Percentiles rank a stretch among this genome's conserved stretches.
Evolutionary conservation across 2,113 vertebrate genomes (phyloP).

Genomic region (Mormyrus lacerda): DNA sequence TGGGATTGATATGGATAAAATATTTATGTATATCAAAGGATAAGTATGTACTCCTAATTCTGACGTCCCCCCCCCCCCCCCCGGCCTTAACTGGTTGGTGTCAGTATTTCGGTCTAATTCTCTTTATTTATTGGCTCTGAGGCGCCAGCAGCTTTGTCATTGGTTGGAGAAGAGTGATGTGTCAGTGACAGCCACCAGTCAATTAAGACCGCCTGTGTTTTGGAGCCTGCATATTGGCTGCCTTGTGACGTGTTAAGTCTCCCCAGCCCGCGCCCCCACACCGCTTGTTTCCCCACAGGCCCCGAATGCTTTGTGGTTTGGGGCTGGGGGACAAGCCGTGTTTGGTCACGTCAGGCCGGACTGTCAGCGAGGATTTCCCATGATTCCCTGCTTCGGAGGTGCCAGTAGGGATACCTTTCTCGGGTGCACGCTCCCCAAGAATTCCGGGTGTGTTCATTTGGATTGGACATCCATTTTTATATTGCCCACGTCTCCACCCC

Average conservation of each 20-base stretch:
- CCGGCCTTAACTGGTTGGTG: neutral
- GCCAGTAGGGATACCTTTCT: neutral
- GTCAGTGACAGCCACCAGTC: neutral
- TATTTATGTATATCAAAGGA: conserved; percentile 50
- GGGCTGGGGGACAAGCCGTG: neutral
- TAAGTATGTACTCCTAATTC: neutral
- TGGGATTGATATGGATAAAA: conserved; percentile 42
- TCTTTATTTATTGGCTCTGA: conserved; percentile 20
- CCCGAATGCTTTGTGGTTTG: neutral
- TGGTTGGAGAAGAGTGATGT: neutral
- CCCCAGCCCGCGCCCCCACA: neutral
- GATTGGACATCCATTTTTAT: neutral
- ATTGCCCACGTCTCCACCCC: neutral
- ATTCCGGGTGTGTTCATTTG: neutral
- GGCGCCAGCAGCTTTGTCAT: neutral
- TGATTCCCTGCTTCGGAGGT: neutral
- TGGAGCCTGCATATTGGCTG: neutral
- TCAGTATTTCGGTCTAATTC: neutral
- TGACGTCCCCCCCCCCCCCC: neutral
- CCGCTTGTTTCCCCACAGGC: neutral
- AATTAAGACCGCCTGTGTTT: neutral
- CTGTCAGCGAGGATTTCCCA: neutral
- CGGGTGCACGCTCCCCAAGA: neutral
- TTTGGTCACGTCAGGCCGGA: neutral
- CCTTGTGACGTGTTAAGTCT: neutral